Percentiles rank a stretch among this genome's conserved stretches.
These are phyloP conservation scores for Drosophila sp. DNA, from an alignment of 1,140 invertebrate genomes.

Conservation along the genomic window DNA sequence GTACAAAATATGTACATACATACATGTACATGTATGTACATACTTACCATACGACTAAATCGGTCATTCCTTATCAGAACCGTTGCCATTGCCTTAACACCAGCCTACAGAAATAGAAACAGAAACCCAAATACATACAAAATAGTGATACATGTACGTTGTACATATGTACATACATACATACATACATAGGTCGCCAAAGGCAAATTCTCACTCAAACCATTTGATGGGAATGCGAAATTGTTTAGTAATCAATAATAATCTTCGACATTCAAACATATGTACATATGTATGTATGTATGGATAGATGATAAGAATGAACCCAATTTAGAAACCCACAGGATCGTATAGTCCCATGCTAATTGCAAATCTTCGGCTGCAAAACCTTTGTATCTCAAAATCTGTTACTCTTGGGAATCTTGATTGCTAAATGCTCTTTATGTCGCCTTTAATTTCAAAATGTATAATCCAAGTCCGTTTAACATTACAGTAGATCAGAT, in stretches of 20 bases:
- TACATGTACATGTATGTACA: conserved; percentile 18
- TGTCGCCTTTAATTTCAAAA: too few species aligned
- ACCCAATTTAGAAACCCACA: not conserved
- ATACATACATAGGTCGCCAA: not conserved
- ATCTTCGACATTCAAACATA: conserved; percentile 26
- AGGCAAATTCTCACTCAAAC: conserved; percentile 27
- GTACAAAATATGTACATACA: conserved; percentile 12
- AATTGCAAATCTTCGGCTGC: conserved; percentile 1
- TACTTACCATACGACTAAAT: conserved; percentile 63
- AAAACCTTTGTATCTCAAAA: conserved; percentile 1
- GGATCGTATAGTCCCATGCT: not conserved
- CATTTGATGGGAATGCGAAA: conserved; percentile 54
- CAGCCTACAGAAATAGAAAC: conserved; percentile 20
- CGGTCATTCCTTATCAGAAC: conserved; percentile 68
- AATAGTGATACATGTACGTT: not conserved
- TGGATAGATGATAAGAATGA: conserved; percentile 38
- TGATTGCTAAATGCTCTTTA: too few species aligned
- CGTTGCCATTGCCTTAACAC: conserved; percentile 30
- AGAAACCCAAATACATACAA: conserved; percentile 3
- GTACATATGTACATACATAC: not conserved
- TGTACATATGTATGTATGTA: conserved; percentile 15
- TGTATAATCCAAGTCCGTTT: not conserved
- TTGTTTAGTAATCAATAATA: conserved; percentile 75
- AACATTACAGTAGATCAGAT: not conserved
- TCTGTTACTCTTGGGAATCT: too few species aligned